Evolutionary conservation across 2,797 vertebrate genomes (phyloP).

Genomic region (Sylvia borin): DNA sequence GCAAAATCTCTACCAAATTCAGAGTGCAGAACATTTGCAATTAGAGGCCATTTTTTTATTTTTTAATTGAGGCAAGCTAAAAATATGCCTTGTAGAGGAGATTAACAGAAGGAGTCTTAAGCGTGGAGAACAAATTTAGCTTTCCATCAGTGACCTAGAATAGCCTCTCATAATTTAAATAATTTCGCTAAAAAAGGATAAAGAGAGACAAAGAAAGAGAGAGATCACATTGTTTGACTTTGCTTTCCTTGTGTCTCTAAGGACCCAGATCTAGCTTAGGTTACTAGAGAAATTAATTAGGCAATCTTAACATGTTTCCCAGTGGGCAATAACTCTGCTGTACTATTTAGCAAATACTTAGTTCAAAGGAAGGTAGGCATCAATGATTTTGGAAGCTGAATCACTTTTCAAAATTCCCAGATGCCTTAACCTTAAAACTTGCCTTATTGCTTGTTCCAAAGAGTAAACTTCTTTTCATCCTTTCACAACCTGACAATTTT

Average conservation of each 20-base stretch:
- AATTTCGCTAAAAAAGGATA: background rate
- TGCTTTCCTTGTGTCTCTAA: background rate
- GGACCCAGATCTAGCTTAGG: conserved; percentile 19
- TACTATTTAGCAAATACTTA: conserved; percentile 22
- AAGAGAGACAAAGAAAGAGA: background rate
- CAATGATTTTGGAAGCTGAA: conserved; percentile 2
- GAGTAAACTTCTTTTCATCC: background rate
- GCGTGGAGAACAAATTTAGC: conserved; percentile 20
- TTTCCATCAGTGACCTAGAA: conserved; percentile 25
- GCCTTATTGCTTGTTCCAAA: background rate
- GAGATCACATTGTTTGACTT: conserved; percentile 30
- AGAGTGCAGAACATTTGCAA: background rate
- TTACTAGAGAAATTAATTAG: conserved; percentile 58
- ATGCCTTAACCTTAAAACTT: conserved; percentile 33
- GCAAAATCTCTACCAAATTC: background rate
- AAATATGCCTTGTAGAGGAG: background rate
- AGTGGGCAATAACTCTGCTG: background rate
- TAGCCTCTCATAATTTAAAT: conserved; percentile 20
- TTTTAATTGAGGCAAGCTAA: background rate
- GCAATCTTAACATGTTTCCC: background rate
- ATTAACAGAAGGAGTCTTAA: conserved; percentile 5
- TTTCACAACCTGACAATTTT: background rate
- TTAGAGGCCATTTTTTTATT: background rate
- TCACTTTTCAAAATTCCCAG: conserved; percentile 27
- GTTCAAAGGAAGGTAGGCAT: conserved; percentile 15